Evolutionary conservation across 2,113 vertebrate species (phyloP).

Genomic region (Scomber scombrus): DNA sequence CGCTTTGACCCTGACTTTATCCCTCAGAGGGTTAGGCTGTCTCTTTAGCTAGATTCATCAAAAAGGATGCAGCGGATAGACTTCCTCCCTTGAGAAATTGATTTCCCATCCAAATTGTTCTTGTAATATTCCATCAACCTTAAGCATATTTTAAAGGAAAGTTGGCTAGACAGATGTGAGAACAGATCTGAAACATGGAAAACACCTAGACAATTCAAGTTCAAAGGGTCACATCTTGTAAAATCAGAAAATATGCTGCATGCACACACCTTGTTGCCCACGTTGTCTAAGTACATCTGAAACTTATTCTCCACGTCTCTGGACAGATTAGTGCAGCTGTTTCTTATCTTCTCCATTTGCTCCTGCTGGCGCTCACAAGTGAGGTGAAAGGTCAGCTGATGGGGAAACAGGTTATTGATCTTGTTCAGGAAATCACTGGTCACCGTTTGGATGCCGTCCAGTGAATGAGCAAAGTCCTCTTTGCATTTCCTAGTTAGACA

Average conservation of each 20-base stretch:
- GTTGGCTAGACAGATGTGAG: not conserved
- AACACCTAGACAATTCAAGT: too few species aligned
- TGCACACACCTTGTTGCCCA: conserved; percentile 74
- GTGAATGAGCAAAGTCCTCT: conserved; percentile 80
- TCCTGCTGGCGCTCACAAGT: conserved; percentile 81
- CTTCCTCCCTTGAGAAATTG: conserved; percentile 67
- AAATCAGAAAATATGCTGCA: not conserved
- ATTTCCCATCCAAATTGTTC: conserved; percentile 45
- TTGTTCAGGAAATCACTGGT: conserved; percentile 79
- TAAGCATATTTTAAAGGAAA: not conserved
- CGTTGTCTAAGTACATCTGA: conserved; percentile 74
- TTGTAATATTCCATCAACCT: conserved; percentile 45
- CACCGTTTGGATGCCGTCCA: conserved; percentile 82
- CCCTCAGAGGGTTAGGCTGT: conserved; percentile 57
- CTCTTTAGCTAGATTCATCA: conserved; percentile 61
- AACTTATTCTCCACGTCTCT: conserved; percentile 80
- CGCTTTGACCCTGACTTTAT: conserved; percentile 35
- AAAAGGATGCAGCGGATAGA: conserved; percentile 29
- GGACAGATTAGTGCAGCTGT: conserved; percentile 80
- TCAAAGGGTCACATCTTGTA: not conserved
- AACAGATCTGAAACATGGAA: too few species aligned
- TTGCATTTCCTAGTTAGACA: conserved; percentile 79
- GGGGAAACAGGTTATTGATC: conserved; percentile 81
- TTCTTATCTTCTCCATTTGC: conserved; percentile 72
- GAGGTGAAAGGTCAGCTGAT: conserved; percentile 83